These are phyloP conservation scores for Drosophila tripunctata DNA, from an alignment of 2,888 invertebrate genomes.

Conservation along the genomic window DNA sequence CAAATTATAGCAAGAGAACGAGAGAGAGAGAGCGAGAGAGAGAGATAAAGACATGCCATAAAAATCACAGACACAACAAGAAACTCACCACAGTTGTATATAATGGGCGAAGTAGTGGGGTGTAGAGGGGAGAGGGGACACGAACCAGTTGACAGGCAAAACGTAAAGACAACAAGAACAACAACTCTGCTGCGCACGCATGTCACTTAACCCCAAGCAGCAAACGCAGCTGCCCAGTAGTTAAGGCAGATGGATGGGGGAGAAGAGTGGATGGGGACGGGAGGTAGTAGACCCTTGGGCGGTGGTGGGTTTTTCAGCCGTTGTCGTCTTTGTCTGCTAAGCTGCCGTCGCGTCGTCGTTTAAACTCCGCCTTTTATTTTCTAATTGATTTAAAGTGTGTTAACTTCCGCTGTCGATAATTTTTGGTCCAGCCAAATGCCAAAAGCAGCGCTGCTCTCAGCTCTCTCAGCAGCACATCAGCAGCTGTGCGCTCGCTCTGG, in stretches of 20 bases:
- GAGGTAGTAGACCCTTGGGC: no score
- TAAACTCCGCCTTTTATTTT: slow-evolving; percentile 82
- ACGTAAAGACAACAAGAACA: no score
- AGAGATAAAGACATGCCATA: slow-evolving; percentile 42
- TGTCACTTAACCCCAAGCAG: slow-evolving; percentile 53
- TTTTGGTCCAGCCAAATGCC: slow-evolving; percentile 69
- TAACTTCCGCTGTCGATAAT: slow-evolving; percentile 82
- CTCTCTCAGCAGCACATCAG: no score
- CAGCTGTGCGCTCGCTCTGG: slow-evolving; percentile 4
- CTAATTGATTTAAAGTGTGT: slow-evolving; percentile 82
- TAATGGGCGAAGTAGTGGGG: background rate
- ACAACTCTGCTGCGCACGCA: slow-evolving; percentile 62
- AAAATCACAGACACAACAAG: slow-evolving; percentile 47
- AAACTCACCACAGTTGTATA: slow-evolving; percentile 51
- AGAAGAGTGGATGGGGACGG: background rate
- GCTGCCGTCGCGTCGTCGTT: slow-evolving; percentile 61
- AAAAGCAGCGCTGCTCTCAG: slow-evolving; percentile 25
- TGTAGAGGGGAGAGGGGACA: background rate
- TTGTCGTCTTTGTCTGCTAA: slow-evolving; percentile 59
- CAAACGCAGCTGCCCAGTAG: no score
- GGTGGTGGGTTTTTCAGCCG: slow-evolving; percentile 28
- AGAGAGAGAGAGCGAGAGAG: background rate
- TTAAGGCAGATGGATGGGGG: background rate
- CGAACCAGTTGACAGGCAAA: slow-evolving; percentile 63
- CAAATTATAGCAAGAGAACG: slow-evolving; percentile 35